A percentile compares a stretch with the other conserved stretches of the same genome.
phyloP scores from a whole-genome alignment of 2,113 vertebrate genomes.

The Lepus timidus region DNA sequence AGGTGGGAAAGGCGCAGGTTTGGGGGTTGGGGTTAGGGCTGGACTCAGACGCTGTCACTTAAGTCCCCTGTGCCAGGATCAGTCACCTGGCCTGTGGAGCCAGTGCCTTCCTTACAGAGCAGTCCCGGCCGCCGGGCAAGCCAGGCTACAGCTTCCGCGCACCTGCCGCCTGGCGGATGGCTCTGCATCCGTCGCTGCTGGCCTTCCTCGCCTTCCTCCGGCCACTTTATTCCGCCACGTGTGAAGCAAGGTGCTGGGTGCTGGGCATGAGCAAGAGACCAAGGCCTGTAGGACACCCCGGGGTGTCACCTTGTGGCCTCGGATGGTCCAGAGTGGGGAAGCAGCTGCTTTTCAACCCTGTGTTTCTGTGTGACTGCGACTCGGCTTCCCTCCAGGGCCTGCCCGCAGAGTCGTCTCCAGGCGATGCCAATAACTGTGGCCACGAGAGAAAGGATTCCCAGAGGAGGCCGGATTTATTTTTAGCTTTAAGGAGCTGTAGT shows the following conservation, averaged over 20 bases:
- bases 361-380: not conserved
- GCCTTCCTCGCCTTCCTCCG: not conserved
- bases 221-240: not conserved
- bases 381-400: not conserved
- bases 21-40: not conserved
- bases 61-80: not conserved
- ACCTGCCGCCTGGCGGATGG: not conserved
- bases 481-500: not conserved
- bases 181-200: rapidly evolving
- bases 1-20: not conserved
- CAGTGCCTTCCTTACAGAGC: not conserved
- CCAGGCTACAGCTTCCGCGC: not conserved
- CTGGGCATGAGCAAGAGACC: not conserved
- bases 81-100: not conserved
- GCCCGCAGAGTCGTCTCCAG: not conserved
- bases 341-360: not conserved
- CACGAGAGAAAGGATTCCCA: not conserved
- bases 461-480: not conserved
- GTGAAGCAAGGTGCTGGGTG: not conserved
- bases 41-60: not conserved
- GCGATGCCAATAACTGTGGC: not conserved
- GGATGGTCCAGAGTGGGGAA: not conserved
- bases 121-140: too few species aligned
- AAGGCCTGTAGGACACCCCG: not conserved
- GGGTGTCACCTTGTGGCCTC: not conserved